Evolutionary conservation across 1,140 invertebrate species (phyloP), one percentile per base, ranked within the genome.

Genomic region (Lutraria rhynchaena): DNA sequence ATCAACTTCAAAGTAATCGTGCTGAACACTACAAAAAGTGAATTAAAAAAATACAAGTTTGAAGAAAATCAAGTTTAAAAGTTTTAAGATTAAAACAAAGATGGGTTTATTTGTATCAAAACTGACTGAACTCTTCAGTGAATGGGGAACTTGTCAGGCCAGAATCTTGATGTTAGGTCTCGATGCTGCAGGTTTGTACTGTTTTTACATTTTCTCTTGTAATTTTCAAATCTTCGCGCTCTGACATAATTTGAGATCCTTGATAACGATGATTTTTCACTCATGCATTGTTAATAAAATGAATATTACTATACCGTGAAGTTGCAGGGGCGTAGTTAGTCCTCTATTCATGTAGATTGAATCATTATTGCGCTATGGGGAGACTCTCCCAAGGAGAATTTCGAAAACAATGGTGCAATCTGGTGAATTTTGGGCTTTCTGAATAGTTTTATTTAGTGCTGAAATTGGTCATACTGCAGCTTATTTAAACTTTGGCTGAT

Each of bases 201-300:
- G n/a, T 83, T 83, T 84, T 13, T 87, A 88, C 67, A 89, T 89
- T 99, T 98, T 94, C 98, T 99, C 93, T 94, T 99, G 94, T 13
- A 19, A 0, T 69, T 24, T 99, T 99, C 95, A 99, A 99, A 95
- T 95, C 99, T 13, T 11, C 29, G 11, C 3, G 17, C 3, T 46
- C 19, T 11, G 37, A 44, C 0, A 69, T 46, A 17, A 15, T 11
- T 11, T 69, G 22, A 4, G 11, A n/a, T 44, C 19, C 7, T 69
- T n/a, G 5, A 53, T 53, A 19, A 4, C 17, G 7, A n/a, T 53
- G 5, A n/a, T 53, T 4, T 9, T n/a, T 69, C 5, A 44, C 22
- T 29, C 11, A 69, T 19, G n/a, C 19, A 17, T 44, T 24, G n/a
- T 3, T 44, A 15, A 19, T 15, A 1, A 5, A 49, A 1, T 44